phyloP scores from a whole-genome alignment of 2,113 vertebrate genomes.

The Origma solitaria region DNA sequence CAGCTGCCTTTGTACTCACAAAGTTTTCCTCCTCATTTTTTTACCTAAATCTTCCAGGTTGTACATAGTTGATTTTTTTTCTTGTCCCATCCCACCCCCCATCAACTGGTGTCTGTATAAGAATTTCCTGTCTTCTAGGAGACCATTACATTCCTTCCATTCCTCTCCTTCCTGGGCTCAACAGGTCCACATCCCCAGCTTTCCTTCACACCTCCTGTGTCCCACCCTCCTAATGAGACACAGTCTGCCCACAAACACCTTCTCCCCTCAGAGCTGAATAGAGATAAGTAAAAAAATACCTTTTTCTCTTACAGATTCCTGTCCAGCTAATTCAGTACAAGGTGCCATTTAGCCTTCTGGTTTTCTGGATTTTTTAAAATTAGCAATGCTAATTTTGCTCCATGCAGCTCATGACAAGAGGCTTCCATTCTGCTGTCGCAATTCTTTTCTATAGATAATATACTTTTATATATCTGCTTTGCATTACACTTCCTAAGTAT shows the following conservation, averaged over 20 bases:
- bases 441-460: neutral
- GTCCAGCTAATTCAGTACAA: neutral
- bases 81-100: neutral
- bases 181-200: neutral
- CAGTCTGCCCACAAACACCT: neutral
- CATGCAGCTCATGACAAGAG: neutral
- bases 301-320: neutral
- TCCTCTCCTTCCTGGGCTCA: neutral
- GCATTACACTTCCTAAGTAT: neutral
- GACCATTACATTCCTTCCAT: neutral
- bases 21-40: neutral
- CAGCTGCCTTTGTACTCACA: neutral
- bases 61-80: neutral
- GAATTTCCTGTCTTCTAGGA: neutral
- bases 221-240: neutral
- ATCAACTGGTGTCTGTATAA: neutral
- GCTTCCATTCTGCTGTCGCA: neutral
- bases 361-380: neutral
- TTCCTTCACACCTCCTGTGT: neutral
- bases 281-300: neutral
- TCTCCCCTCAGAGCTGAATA: neutral
- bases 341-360: neutral
- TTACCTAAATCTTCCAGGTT: neutral
- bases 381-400: neutral
- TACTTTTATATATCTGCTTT: neutral